These are phyloP conservation scores for Microctonus brassicae DNA, from an alignment of 2,888 invertebrate genomes.

Conservation along the genomic window DNA sequence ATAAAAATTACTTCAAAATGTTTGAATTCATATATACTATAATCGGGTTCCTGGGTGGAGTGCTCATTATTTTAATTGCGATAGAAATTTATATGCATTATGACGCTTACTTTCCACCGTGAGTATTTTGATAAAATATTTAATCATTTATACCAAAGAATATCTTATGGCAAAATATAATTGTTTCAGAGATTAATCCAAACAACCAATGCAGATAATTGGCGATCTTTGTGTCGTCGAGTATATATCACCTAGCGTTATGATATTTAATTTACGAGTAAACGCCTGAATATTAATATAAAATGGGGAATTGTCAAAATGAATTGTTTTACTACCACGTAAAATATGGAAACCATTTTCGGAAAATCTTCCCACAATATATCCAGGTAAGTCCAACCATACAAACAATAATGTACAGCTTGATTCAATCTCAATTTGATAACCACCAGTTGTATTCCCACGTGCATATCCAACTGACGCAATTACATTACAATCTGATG, in stretches of 20 bases:
- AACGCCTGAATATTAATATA: slow-evolving; percentile 43
- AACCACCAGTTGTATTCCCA: background rate
- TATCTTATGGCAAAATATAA: background rate
- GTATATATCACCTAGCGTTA: slow-evolving; percentile 44
- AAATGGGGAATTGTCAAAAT: slow-evolving; percentile 50
- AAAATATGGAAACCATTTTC: slow-evolving; percentile 81
- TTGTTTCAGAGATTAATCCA: slow-evolving; percentile 1
- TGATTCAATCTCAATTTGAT: slow-evolving; percentile 27
- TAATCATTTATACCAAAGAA: background rate
- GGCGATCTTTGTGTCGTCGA: background rate
- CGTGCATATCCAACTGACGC: slow-evolving; percentile 65
- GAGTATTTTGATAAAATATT: background rate
- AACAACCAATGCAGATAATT: background rate
- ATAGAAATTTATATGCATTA: slow-evolving; percentile 60
- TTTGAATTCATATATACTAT: slow-evolving; percentile 40
- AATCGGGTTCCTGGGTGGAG: slow-evolving; percentile 37
- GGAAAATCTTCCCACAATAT: slow-evolving; percentile 76
- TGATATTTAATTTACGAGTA: slow-evolving; percentile 49
- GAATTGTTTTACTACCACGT: slow-evolving; percentile 36
- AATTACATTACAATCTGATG: slow-evolving; percentile 71
- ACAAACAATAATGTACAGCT: slow-evolving; percentile 75
- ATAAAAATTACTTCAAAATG: slow-evolving; percentile 23
- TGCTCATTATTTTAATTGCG: slow-evolving; percentile 50
- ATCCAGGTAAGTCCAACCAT: slow-evolving; percentile 75
- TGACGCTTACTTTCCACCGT: slow-evolving; percentile 57